Base-by-base conservation (phyloP, 2,888 invertebrate genomes). In the Protodeltote pygarga region DNA sequence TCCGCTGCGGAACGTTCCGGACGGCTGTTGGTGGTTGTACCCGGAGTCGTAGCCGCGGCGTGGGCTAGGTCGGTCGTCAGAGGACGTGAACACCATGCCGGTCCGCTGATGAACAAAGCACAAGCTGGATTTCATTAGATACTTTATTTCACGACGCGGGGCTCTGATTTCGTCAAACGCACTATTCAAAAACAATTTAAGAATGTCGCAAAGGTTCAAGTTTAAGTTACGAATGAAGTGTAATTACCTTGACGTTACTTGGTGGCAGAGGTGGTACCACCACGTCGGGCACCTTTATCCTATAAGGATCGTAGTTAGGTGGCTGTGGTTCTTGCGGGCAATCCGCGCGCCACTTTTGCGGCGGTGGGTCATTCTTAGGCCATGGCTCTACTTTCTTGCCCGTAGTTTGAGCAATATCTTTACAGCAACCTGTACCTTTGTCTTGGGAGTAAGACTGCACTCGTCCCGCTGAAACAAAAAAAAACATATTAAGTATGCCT, bases 161-260 rank as follows among this genome's bases (percentile, higher is more conserved):
- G 83, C 84, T 85, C 85, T 84, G 83, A 85, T 89, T 89, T 89
- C 89, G 89, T 90, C 89, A 79, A 91, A 91, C 91, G 91, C 91
- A 91, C 90, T 86, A 57, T 77, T 59, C 32, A 40, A 57, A 72
- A 65, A 77, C 74, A 65, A 59, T 39, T 46, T 39, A 50, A 42
- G 39, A 67, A 71, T 72, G 77, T 80, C 77, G 73, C 77, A 75
- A 52, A 59, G 64, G 51, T 65, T 55, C 37, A 24, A 34, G n/a
- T 20, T 11, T 19, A 9, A 9, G 6, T 6, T 3, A 14, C 25
- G 8, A 29, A 9, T 9, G 42, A 24, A 23, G 45, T 19, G 24
- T 27, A 31, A 10, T 40, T 81, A 91, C 91, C 90, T 88, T 90
- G 8, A 81, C 90, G 45, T 85, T 84, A 41, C 81, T 79, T 0